Conservation (phyloP, 2,888 invertebrate species). For the Osmoderma eremita region DNA sequence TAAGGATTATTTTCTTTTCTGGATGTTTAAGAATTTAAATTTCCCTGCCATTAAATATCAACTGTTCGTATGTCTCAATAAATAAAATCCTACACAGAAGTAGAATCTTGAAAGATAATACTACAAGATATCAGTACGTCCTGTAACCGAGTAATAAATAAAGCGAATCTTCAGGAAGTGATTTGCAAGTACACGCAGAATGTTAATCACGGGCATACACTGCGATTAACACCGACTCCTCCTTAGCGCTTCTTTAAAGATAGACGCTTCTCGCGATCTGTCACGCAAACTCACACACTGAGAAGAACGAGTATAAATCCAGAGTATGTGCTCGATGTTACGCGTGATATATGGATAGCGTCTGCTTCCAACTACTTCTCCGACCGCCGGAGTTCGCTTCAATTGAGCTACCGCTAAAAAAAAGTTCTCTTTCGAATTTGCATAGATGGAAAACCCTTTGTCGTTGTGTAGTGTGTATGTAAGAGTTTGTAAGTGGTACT, state of each 20-base stretch:
- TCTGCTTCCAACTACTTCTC: constrained; percentile 20
- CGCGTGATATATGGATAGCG: constrained; percentile 25
- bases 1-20: too few species aligned
- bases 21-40: too few species aligned
- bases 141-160: background rate
- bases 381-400: constrained; percentile 17
- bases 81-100: background rate
- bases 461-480: background rate
- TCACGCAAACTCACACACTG: constrained; percentile 27
- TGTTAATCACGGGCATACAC: constrained; percentile 2
- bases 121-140: background rate
- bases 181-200: background rate
- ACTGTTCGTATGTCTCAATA: background rate
- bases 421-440: constrained; percentile 6
- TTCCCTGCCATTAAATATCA: background rate
- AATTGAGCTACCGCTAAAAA: constrained; percentile 15
- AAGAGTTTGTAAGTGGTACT: background rate
- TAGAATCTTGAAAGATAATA: background rate
- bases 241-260: constrained; percentile 13
- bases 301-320: constrained; percentile 19
- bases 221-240: constrained; percentile 3
- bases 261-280: constrained; percentile 17
- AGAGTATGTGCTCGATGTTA: constrained; percentile 26
- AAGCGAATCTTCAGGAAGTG: constrained; percentile 16
- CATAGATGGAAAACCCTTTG: constrained; percentile 11